A percentile compares a stretch with the other conserved stretches of the same genome.
Evolutionary conservation across 2,888 invertebrate species (phyloP).

Genomic region (Hydraecia micacea): DNA sequence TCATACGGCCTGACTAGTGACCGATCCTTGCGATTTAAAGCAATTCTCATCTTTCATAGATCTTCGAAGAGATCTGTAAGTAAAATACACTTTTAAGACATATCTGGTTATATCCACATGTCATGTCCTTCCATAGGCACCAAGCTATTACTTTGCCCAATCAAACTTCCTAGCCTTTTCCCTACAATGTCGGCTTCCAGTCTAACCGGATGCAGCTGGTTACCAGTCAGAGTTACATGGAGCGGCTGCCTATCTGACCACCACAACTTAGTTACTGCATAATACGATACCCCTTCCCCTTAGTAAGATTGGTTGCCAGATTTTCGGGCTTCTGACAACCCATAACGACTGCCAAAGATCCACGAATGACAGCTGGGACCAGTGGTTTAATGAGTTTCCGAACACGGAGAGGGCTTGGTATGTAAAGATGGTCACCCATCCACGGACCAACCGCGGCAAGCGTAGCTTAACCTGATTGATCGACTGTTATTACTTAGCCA

Average conservation of each 20-base stretch:
- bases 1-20: background rate
- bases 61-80: background rate
- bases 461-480: background rate
- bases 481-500: background rate
- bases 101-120: slow-evolving; percentile 2
- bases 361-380: background rate
- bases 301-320: background rate
- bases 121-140: background rate
- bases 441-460: background rate
- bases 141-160: background rate
- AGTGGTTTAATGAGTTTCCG: background rate
- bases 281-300: background rate
- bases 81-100: slow-evolving; percentile 1
- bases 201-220: no score
- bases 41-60: background rate
- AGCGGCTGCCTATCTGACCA: background rate
- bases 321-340: no score
- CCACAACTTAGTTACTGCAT: background rate
- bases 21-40: background rate
- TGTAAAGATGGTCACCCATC: background rate
- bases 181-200: no score
- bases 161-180: background rate
- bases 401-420: background rate
- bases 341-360: background rate
- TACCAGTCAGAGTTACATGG: no score